Base-by-base conservation (phyloP, 2,888 invertebrate species). In the Cacoxenus indagator region DNA sequence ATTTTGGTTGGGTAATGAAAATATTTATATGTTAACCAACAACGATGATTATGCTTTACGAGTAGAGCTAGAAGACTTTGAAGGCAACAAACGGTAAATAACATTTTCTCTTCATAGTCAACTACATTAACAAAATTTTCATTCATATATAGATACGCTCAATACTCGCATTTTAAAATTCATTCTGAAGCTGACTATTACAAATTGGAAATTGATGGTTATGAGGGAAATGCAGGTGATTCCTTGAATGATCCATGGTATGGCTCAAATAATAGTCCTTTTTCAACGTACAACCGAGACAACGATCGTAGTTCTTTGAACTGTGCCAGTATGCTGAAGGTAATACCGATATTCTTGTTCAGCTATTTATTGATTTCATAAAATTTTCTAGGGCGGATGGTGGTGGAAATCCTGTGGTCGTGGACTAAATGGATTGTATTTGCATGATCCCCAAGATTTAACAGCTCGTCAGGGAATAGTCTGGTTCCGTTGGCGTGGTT, bases 371-470 rank as follows among this genome's bases (percentile, higher is more conserved):
- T 64, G 14, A 29, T 45, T 64, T 1, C 37, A 11, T 67, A 8
- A 4, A 14, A 2, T 54, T 43, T 48, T 69, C 2, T 37, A 88
- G 88, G 96, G 96, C 64, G 96, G 96, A 4, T 96, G 96, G 96
- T 96, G 96, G 96, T 96, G 96, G 96, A 95, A 96, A 85, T 96
- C 95, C 0, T 96, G 96, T 84, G 96, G 96, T 26, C 91, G 96
- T 81, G 96, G 96, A 8, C 91, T 96, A 27, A 96, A 96, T 85
- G 96, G 96, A 14, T 91, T 96, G 37, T 96, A 96, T 85, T 90
- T 96, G 57, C 95, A 96, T 81, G 95, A 96, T 88, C 95, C 95
- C 1, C 95, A 96, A 88, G 96, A 96, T 88, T 90, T 95, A 72
- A 96, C 95, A 59, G 96, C 96, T 69, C 91, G 96, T 85, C 96